Conservation (phyloP, 2,888 invertebrate species). For the Corythucha ciliata region DNA sequence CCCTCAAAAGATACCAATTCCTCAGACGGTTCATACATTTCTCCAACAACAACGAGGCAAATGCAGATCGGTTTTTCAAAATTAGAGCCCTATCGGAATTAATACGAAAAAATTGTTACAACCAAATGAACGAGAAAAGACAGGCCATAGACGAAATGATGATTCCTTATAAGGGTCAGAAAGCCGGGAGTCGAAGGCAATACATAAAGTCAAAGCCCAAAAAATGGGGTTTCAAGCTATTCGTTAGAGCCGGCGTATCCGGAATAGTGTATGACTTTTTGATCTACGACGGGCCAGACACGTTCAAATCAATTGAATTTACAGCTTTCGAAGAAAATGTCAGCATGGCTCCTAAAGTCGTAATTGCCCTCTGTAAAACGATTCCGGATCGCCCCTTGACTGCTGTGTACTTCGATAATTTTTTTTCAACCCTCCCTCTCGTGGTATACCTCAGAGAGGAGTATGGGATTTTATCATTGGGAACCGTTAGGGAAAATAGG, state of each 20-base stretch:
- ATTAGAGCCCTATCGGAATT: background rate
- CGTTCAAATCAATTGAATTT: conserved; percentile 34
- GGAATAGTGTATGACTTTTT: conserved; percentile 40
- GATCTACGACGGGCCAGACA: conserved; percentile 37
- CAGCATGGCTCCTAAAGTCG: conserved; percentile 37
- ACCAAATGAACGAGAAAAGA: background rate
- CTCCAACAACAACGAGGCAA: conserved; percentile 30
- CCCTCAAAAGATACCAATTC: background rate
- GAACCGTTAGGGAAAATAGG: conserved; percentile 26
- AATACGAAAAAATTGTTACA: background rate
- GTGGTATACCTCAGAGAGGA: conserved; percentile 24
- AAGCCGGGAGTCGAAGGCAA: conserved; percentile 38
- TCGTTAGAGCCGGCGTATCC: conserved; percentile 38
- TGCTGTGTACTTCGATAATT: conserved; percentile 35
- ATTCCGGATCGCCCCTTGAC: conserved; percentile 27
- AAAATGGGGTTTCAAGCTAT: conserved; percentile 40
- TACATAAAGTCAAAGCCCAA: conserved; percentile 39
- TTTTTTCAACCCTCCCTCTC: conserved; percentile 24
- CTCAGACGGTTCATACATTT: conserved; percentile 2
- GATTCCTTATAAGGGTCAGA: conserved; percentile 39
- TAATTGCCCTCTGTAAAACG: conserved; percentile 34
- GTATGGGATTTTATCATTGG: conserved; percentile 27
- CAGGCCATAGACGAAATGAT: conserved; percentile 36
- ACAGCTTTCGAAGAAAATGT: conserved; percentile 32
- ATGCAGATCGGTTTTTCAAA: conserved; percentile 1